Base-by-base conservation (phyloP, 2,797 vertebrate genomes). In the Hephaestus fuliginosus region DNA sequence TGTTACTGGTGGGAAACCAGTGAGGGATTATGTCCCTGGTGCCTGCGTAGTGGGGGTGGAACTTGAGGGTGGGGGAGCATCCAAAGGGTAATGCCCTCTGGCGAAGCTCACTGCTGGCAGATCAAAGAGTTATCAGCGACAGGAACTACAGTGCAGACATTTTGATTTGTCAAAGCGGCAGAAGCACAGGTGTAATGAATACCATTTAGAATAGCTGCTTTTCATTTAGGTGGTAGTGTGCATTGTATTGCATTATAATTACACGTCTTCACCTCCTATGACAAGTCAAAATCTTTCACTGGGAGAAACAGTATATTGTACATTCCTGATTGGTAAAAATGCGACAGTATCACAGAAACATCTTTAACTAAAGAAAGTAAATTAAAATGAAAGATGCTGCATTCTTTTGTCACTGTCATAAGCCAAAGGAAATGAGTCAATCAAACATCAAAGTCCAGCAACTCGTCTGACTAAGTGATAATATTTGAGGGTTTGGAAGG, bases 1-100 rank as follows among this genome's bases (percentile, higher is more conserved):
- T 28, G 28, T 10, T 51, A 25, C 36, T 73, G 55, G 18, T 75
- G 44, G 69, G 22, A 70, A 67, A 22, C 56, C 56, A 58, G 22
- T 36, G 39, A 71, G 57, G 51, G 74, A 66, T 57, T 20, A 41
- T 55, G n/a, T 36, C 8, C 11, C 58, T 48, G 22, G 20, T 46
- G 48, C 20, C n/a, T 70, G 68, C 30, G 43, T 52, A 70, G 20
- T 48, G 1, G 30, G 44, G 33, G 3, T 62, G 46, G 14, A 20
- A 5, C n/a, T 39, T 33, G 30, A 33, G 30, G 30, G 33, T 28
- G 30, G 46, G 17, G 20, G 10, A 7, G 44, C n/a, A 22, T 33
- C 39, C 30, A 8, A 48, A 22, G 25, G 52, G 75, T 53, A 18
- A 28, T 4, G 2, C 39, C 12, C 20, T 36, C 14, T 51, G n/a